Base-by-base conservation (phyloP, 2,797 vertebrate species). In the Enoplosus armatus region DNA sequence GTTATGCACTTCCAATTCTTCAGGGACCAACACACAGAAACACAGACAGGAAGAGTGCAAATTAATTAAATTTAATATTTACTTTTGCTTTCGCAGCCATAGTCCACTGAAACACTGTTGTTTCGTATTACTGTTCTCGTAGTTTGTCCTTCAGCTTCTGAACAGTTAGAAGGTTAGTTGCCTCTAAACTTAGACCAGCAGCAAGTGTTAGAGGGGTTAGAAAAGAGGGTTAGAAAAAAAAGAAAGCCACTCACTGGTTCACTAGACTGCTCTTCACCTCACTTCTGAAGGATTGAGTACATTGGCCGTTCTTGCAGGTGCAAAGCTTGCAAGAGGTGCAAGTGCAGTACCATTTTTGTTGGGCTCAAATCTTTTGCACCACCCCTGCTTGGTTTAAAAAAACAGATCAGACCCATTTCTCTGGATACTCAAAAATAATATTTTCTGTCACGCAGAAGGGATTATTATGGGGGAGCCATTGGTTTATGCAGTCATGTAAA, bases 401-500 rank as follows among this genome's bases (percentile, higher is more conserved):
- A 47, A 15, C 8, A 31, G 4, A 53, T 43, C 39, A 20, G 31
- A 29, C 10, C 8, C 15, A 60, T 72, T 66, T 43, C 18, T 26
- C 1, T 10, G 24, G 14, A 75, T 54, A 31, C 29, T 63, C 27
- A 74, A 60, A n/a, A 67, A 62, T 58, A 3, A 60, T 69, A 51
- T 68, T 60, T 76, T 63, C 29, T 59, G 35, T 64, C 73, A 64
- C 1, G 26, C 41, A 51, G 20, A 41, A 18, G 54, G 54, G 79
- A 85, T 83, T 89, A 86, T 54, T 65, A 20, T 35, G 3, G 26
- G 26, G 16, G 24, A 58, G 26, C 45, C 64, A 55, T 69, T 82
- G 53, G 56, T 82, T 80, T 61, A 53, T 72, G 53, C 60, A 41
- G 53, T 37, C 56, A 72, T 63, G 8, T 79, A 72, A 80, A 80